Percentiles rank a stretch among this genome's conserved stretches.
Conservation (phyloP, 2,113 vertebrate genomes). For the Myanophis thanlyinensis region DNA sequence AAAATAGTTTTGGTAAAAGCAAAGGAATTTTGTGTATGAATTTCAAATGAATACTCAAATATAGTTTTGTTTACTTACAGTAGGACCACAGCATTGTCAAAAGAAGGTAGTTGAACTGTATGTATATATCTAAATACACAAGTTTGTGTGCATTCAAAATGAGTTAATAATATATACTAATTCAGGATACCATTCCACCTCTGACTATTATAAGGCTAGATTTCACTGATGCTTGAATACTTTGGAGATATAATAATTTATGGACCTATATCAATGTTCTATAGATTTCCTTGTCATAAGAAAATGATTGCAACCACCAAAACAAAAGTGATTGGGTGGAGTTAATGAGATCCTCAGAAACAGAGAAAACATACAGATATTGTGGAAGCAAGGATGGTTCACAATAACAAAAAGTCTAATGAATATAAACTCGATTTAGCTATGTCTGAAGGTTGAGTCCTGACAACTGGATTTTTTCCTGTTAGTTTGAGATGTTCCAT, state of each 20-base stretch:
- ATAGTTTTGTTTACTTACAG: conserved; percentile 34
- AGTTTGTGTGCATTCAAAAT: neutral
- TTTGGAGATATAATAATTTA: neutral
- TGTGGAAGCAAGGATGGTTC: neutral
- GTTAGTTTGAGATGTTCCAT: too few relatives aligned
- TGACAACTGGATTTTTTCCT: too few relatives aligned
- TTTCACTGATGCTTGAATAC: neutral
- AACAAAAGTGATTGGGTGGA: neutral
- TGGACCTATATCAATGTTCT: neutral
- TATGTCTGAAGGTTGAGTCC: neutral
- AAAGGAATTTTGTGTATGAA: conserved; percentile 29
- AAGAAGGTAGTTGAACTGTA: conserved; percentile 10
- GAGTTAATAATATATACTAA: neutral
- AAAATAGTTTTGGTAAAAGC: conserved; percentile 22
- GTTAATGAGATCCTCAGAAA: neutral
- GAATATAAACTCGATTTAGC: neutral
- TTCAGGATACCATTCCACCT: neutral
- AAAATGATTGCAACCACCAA: neutral
- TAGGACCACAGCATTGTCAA: conserved; percentile 17
- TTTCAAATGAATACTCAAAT: conserved; percentile 31
- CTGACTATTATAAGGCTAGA: neutral
- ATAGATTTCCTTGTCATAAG: neutral
- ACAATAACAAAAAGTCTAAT: neutral
- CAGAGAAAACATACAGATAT: neutral
- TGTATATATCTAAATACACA: conserved; percentile 11